Evolutionary conservation across 2,113 vertebrate species (phyloP), one percentile per base, ranked within the genome.

Genomic region (Chroicocephalus ridibundus): DNA sequence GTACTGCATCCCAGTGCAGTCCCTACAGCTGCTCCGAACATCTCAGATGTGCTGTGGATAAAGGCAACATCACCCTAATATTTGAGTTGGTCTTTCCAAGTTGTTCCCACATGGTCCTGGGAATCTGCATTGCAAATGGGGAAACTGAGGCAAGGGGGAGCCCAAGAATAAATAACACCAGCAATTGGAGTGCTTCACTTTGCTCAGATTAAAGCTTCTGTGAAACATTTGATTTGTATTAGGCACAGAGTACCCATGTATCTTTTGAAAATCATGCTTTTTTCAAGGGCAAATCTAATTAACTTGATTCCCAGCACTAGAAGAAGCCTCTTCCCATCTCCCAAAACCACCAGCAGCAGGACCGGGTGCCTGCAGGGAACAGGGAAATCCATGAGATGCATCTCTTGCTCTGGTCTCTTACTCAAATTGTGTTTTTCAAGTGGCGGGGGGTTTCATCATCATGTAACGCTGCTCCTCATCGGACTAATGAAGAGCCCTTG

Each of bases 351-450:
- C 27, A 76, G 40, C 27, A 86, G 36, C 74, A 88, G 60, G 36
- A 57, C 5, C 4, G 21, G 64, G 20, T 38, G n/a, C 24, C 38
- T 82, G 38, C n/a, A 91, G 26, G 20, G 24, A 26, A n/a, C 13
- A n/a, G 13, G 14, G 15, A 75, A 66, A 36, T 74, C 47, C 36
- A 18, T 18, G 46, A 65, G 31, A 16, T 24, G 10, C 27, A 4
- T 62, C 15, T 44, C 15, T 26, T 82, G 47, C 51, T 64, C 46
- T 42, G 21, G 5, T 65, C 13, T 68, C 52, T 82, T 60, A 34
- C 27, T 71, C 26, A 93, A 85, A 88, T 85, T 25, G 52, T 85
- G 90, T 96, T 96, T 94, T 75, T 81, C 90, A 91, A 54, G 64
- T 7, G 32, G 15, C 0, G 0, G 40, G 40, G 6, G 22, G 38